Percentiles rank a stretch among this genome's conserved stretches.
Conservation (phyloP, 2,797 vertebrate species). For the Falco berigora region DNA sequence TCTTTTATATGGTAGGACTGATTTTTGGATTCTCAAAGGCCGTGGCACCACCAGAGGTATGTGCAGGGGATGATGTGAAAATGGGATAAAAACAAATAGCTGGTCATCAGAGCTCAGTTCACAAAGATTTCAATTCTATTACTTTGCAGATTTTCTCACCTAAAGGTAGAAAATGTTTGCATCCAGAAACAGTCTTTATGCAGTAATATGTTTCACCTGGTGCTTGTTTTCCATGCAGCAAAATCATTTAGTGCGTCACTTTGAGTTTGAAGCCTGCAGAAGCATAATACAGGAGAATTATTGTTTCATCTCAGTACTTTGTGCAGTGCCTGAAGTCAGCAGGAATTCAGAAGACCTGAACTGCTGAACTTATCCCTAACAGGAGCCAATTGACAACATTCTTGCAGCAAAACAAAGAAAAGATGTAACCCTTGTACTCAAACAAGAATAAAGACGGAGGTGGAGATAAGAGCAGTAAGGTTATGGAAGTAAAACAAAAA, state of each 20-base stretch:
- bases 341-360: constrained; percentile 25
- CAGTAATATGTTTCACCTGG: neutral
- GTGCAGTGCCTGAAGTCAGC: neutral
- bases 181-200: neutral
- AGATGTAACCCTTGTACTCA: neutral
- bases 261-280: neutral
- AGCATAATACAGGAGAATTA: neutral
- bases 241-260: neutral
- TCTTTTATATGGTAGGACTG: neutral
- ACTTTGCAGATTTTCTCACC: neutral
- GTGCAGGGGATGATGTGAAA: neutral
- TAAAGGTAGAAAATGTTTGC: neutral
- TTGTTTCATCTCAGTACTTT: constrained; percentile 12
- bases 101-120: neutral
- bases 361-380: constrained; percentile 25
- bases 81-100: neutral
- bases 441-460: neutral
- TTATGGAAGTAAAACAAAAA: neutral
- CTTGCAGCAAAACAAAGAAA: neutral
- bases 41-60: neutral
- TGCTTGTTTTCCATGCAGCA: neutral
- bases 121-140: neutral
- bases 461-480: neutral
- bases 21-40: neutral
- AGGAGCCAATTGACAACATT: neutral